A percentile compares a stretch with the other conserved stretches of the same genome.
phyloP scores from a whole-genome alignment of 2,888 invertebrate species.

The Stomorhina lunata region DNA sequence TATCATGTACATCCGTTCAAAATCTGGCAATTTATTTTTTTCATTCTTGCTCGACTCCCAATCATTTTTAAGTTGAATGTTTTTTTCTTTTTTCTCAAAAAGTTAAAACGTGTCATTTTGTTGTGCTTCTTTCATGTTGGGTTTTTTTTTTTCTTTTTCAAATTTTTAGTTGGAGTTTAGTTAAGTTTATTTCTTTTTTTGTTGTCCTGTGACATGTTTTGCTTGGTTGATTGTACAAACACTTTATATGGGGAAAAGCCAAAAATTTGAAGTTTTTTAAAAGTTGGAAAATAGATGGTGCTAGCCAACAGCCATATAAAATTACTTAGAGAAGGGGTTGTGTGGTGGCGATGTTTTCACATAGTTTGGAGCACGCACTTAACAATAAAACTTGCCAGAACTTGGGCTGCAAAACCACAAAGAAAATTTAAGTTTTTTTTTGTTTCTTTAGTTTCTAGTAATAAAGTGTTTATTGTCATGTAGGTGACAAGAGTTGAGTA shows the following conservation, averaged over 20 bases:
- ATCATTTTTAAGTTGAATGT: background rate
- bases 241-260: background rate
- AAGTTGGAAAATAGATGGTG: background rate
- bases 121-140: conserved; percentile 22
- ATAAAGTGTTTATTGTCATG: background rate
- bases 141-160: background rate
- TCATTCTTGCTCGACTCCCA: background rate
- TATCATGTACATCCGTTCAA: conserved; percentile 36
- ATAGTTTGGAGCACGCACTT: conserved; percentile 21
- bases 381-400: conserved; percentile 18
- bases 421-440: background rate
- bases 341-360: background rate
- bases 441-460: background rate
- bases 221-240: conserved; percentile 8
- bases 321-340: background rate
- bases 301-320: background rate
- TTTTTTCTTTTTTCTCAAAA: conserved; percentile 5
- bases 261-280: background rate
- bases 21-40: conserved; percentile 3
- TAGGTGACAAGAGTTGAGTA: background rate
- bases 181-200: background rate
- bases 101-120: conserved; percentile 53
- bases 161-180: conserved; percentile 19
- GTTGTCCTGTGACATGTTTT: conserved; percentile 26
- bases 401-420: conserved; percentile 7